Percentiles rank a stretch among this genome's conserved stretches.
Evolutionary conservation across 2,113 vertebrate species (phyloP).

Genomic region (Entomyzon cyanotis): DNA sequence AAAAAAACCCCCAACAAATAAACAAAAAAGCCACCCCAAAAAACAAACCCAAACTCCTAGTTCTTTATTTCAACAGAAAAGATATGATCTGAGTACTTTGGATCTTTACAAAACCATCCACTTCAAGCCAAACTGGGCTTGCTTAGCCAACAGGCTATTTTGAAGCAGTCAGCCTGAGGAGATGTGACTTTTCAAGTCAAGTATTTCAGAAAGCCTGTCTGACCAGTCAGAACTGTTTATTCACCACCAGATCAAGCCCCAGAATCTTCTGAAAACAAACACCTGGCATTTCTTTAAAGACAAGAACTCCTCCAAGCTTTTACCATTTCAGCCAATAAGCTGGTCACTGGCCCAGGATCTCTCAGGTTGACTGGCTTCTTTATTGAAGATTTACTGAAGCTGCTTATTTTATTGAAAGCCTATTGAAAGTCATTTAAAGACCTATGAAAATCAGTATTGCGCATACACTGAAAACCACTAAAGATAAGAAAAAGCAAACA

Average conservation of each 20-base stretch:
- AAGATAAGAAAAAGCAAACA: background rate
- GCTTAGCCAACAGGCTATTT: background rate
- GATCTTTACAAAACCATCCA: background rate
- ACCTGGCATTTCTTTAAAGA: background rate
- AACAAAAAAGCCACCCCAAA: background rate
- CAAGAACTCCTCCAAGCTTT: background rate
- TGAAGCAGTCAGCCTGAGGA: background rate
- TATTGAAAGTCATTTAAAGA: background rate
- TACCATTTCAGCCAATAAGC: background rate
- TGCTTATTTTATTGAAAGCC: background rate
- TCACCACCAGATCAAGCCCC: background rate
- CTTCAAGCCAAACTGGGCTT: background rate
- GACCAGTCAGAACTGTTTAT: background rate
- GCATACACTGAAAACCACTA: background rate
- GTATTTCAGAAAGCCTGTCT: background rate
- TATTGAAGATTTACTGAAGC: background rate
- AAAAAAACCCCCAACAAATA: background rate
- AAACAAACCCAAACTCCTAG: background rate
- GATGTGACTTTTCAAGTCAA: background rate
- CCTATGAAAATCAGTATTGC: background rate
- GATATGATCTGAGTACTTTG: background rate
- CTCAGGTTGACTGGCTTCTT: background rate
- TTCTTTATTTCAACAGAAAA: background rate
- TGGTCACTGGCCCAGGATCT: background rate
- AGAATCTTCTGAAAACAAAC: background rate